Conservation (phyloP, 2,113 vertebrate species). For the Hyperopisus bebe region DNA sequence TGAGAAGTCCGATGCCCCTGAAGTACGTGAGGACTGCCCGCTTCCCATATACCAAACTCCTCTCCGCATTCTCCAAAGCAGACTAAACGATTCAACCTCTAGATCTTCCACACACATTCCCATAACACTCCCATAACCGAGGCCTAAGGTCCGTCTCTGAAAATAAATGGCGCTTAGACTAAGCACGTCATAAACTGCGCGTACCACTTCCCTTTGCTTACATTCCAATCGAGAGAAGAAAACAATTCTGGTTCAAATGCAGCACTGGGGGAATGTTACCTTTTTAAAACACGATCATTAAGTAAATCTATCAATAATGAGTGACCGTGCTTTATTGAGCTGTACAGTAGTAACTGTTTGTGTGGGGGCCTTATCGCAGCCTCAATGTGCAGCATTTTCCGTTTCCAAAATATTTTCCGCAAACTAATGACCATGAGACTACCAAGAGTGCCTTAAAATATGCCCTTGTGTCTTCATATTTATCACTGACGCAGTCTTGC, state of each 20-base stretch:
- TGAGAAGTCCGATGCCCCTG: neutral
- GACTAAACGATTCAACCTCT: conserved; percentile 24
- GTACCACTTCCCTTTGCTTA: neutral
- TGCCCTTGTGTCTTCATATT: neutral
- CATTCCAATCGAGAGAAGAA: neutral
- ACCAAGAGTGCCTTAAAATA: neutral
- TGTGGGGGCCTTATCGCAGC: neutral
- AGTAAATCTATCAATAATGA: neutral
- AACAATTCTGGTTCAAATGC: neutral
- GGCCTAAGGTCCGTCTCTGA: neutral
- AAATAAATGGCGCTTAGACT: neutral
- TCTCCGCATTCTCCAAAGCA: conserved; percentile 13
- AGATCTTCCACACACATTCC: neutral
- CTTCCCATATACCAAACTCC: neutral
- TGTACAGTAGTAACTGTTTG: neutral
- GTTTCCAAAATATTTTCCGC: neutral
- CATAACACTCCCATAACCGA: conserved; percentile 39
- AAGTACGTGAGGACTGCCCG: neutral
- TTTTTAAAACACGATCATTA: neutral
- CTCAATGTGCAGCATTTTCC: neutral
- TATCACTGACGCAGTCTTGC: neutral
- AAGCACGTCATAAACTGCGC: neutral
- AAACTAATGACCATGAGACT: neutral
- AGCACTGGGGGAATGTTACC: neutral
- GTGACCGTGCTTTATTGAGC: neutral